These are phyloP conservation scores for Atherix ibis DNA, from an alignment of 2,888 invertebrate genomes.

Conservation along the genomic window DNA sequence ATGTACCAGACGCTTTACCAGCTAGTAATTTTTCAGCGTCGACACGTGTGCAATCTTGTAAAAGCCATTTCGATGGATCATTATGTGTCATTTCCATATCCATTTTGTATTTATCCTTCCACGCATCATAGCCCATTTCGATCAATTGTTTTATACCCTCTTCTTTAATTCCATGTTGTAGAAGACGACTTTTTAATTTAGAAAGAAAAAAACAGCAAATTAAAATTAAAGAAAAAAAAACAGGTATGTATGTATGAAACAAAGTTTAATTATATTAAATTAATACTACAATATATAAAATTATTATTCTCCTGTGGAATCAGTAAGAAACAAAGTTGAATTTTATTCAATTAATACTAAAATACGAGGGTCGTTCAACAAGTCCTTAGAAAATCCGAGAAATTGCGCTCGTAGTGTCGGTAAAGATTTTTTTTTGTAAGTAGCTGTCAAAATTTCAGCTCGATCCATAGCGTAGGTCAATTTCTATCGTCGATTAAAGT, in stretches of 20 bases:
- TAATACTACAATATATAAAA: too few relatives aligned
- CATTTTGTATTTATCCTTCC: conserved; percentile 33
- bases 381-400: too few relatives aligned
- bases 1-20: conserved; percentile 76
- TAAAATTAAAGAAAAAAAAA: not conserved
- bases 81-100: conserved; percentile 49
- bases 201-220: conserved; percentile 12
- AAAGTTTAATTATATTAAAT: too few relatives aligned
- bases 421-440: too few relatives aligned
- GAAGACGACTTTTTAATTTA: conserved; percentile 68
- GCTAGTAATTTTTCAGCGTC: conserved; percentile 62
- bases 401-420: too few relatives aligned
- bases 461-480: too few relatives aligned
- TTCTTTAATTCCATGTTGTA: conserved; percentile 56
- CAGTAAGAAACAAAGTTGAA: too few relatives aligned
- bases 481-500: too few relatives aligned
- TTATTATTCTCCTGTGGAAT: too few relatives aligned
- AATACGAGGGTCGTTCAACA: too few relatives aligned
- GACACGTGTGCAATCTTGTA: conserved; percentile 57
- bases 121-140: conserved; percentile 35
- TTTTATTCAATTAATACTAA: too few relatives aligned
- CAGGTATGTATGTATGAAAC: conserved; percentile 30
- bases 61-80: conserved; percentile 63
- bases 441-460: too few relatives aligned
- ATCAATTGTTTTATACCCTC: conserved; percentile 51